A percentile compares a stretch with the other conserved stretches of the same genome.
Conservation (phyloP, 2,113 vertebrate species). For the Nothobranchius kuhntae region DNA sequence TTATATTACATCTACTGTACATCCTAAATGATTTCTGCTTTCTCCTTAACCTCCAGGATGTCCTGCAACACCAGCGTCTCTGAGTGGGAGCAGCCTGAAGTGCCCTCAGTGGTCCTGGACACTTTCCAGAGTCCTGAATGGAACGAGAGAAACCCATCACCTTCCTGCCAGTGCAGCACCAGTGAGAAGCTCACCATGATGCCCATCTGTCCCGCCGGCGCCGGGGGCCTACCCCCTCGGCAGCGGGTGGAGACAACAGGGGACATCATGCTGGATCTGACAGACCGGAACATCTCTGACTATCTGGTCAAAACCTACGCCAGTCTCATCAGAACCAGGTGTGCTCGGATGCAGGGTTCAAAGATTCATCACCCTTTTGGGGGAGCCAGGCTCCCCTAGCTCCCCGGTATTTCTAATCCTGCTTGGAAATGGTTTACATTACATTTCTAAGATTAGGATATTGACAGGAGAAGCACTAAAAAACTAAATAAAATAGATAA, state of each 20-base stretch:
- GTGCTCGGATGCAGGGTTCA: slow-evolving; percentile 3
- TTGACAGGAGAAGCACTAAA: too few relatives aligned
- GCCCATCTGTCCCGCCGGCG: slow-evolving; percentile 88
- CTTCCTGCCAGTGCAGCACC: slow-evolving; percentile 91
- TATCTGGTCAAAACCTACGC: slow-evolving; percentile 96
- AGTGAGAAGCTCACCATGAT: slow-evolving; percentile 89
- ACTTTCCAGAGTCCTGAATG: slow-evolving; percentile 84
- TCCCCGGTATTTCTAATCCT: too few relatives aligned
- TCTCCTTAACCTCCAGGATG: slow-evolving; percentile 55
- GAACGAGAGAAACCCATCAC: slow-evolving; percentile 85
- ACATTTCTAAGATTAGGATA: too few relatives aligned
- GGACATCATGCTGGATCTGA: slow-evolving; percentile 90
- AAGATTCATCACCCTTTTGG: too few relatives aligned
- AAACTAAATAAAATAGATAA: neutral
- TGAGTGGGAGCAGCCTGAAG: slow-evolving; percentile 82
- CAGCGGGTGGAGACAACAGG: slow-evolving; percentile 83
- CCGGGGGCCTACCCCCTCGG: slow-evolving; percentile 89
- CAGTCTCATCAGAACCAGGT: slow-evolving; percentile 89
- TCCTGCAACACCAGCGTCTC: slow-evolving; percentile 79
- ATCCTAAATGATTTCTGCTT: too few relatives aligned
- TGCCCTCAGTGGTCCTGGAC: slow-evolving; percentile 78
- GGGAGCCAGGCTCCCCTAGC: too few relatives aligned
- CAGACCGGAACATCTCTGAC: slow-evolving; percentile 90
- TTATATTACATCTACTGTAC: too few relatives aligned
- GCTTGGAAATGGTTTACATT: too few relatives aligned